phyloP scores from a whole-genome alignment of 1,140 invertebrate species.

The Procambarus clarkii region DNA sequence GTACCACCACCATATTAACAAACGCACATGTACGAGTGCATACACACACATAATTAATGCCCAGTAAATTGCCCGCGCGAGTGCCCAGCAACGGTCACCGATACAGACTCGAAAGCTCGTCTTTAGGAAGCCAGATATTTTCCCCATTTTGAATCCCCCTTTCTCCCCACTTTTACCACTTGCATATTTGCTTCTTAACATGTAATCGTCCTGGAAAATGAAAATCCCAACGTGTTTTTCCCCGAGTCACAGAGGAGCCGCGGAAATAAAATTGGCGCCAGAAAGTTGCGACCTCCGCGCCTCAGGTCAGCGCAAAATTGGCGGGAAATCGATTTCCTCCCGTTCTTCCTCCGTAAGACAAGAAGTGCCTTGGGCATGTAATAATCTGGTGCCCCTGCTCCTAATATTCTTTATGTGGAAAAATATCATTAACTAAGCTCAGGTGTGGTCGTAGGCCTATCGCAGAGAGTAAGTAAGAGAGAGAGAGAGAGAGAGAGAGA shows the following conservation, averaged over 20 bases:
- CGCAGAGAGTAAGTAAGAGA: too few species aligned
- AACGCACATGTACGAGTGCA: too few species aligned
- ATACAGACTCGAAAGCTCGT: neutral
- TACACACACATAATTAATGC: too few species aligned
- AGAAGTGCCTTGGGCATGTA: neutral
- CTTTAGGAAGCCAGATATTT: neutral
- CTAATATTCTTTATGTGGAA: neutral
- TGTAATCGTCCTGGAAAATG: neutral
- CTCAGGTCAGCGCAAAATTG: constrained; percentile 21
- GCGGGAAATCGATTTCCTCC: constrained; percentile 53
- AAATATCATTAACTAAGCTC: too few species aligned
- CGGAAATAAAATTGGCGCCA: constrained; percentile 52
- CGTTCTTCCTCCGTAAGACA: constrained; percentile 15
- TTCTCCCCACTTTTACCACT: neutral
- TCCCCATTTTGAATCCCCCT: neutral
- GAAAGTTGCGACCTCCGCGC: constrained; percentile 54
- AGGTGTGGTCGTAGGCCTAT: too few species aligned
- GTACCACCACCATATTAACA: too few species aligned
- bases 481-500: too few species aligned
- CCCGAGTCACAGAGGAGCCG: constrained; percentile 5
- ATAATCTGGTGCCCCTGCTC: neutral
- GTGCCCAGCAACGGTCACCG: too few species aligned
- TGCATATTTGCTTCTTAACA: neutral
- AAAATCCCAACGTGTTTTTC: constrained; percentile 38
- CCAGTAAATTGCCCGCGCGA: too few species aligned